phyloP scores from a whole-genome alignment of 2,797 vertebrate species.

The Limosa lapponica region DNA sequence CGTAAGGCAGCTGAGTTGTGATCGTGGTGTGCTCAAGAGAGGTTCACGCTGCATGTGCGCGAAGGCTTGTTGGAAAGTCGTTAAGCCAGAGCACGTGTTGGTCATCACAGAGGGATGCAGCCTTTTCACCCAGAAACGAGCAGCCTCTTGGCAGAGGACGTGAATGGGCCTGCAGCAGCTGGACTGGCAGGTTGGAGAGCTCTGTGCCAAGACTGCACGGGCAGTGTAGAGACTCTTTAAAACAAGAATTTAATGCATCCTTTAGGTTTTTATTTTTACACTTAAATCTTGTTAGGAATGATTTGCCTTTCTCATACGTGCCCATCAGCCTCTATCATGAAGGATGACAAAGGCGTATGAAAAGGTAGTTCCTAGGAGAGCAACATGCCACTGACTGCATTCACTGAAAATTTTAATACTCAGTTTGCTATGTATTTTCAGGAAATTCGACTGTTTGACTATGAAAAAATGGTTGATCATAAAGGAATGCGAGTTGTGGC shows the following conservation, averaged over 20 bases:
- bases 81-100: not conserved
- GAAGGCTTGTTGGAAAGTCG: not conserved
- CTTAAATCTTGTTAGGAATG: not conserved
- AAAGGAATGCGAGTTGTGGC: conserved; percentile 93
- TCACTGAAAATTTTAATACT: conserved; percentile 28
- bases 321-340: not conserved
- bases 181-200: not conserved
- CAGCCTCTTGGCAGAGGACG: not conserved
- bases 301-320: not conserved
- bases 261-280: not conserved
- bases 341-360: not conserved
- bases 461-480: conserved; percentile 97
- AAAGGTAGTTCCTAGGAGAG: not conserved
- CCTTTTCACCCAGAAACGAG: not conserved
- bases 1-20: not conserved
- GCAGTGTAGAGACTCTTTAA: not conserved
- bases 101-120: not conserved
- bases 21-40: not conserved
- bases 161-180: not conserved
- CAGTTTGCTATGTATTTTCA: conserved; percentile 72
- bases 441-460: conserved; percentile 97
- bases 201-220: not conserved
- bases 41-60: not conserved
- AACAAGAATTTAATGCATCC: not conserved
- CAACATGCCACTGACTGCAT: not conserved